Percentiles rank a stretch among this genome's conserved stretches.
These are phyloP conservation scores for Stenodema calcarata DNA, from an alignment of 2,888 invertebrate genomes.

Conservation along the genomic window DNA sequence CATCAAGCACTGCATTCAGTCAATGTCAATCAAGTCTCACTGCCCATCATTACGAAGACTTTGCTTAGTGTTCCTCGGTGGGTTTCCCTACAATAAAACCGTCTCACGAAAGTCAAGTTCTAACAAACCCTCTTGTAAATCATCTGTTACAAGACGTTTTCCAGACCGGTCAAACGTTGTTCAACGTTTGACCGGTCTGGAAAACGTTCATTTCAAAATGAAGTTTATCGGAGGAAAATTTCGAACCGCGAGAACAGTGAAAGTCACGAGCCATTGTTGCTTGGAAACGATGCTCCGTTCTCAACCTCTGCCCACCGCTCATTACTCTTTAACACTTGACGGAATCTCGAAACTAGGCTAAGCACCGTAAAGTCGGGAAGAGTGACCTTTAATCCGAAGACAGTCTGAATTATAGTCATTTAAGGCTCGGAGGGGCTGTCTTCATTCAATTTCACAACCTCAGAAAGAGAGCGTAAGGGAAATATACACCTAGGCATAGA, in stretches of 20 bases:
- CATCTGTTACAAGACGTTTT: neutral
- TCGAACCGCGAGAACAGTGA: neutral
- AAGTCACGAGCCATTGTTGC: neutral
- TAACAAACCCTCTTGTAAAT: neutral
- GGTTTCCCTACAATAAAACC: neutral
- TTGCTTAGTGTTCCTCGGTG: no score
- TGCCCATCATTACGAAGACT: no score
- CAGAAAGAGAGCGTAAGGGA: neutral
- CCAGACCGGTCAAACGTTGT: neutral
- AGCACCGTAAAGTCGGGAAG: constrained; percentile 11
- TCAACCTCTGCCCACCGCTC: neutral
- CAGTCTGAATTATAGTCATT: constrained; percentile 13
- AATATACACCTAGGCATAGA: constrained; percentile 5
- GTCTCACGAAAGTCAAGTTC: neutral
- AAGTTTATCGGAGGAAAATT: neutral
- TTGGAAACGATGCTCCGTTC: neutral
- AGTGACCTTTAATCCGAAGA: constrained; percentile 17
- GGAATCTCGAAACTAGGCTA: constrained; percentile 17
- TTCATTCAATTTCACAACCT: constrained; percentile 13
- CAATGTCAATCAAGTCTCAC: no score
- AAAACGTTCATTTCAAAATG: no score
- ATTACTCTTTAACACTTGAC: neutral
- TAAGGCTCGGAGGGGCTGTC: neutral
- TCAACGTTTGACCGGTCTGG: no score
- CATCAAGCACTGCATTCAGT: no score